These are phyloP conservation scores for Orcinus orca DNA, from an alignment of 2,113 vertebrate genomes.

Conservation along the genomic window DNA sequence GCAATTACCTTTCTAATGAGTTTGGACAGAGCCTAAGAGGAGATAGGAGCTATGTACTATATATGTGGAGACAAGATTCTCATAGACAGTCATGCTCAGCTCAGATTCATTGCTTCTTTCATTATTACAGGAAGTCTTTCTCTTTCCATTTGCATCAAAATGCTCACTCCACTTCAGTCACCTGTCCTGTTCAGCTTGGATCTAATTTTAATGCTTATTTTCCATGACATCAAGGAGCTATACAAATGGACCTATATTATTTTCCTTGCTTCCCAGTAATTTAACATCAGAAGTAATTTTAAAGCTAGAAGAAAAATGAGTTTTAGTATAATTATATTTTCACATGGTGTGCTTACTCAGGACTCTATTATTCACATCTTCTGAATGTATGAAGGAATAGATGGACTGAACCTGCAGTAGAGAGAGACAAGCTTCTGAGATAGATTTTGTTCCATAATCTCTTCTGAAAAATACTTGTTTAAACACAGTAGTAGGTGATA, in stretches of 20 bases:
- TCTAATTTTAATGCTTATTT: constrained; percentile 51
- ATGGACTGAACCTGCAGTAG: background rate
- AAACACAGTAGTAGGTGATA: background rate
- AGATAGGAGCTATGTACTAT: background rate
- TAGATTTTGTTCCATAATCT: background rate
- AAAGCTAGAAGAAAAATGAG: background rate
- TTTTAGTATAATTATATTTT: constrained; percentile 29
- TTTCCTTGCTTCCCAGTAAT: background rate
- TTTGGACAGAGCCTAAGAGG: constrained; percentile 36
- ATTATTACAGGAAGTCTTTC: background rate
- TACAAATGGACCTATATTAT: background rate
- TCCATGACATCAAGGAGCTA: background rate
- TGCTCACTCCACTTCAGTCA: background rate
- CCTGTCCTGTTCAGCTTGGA: background rate
- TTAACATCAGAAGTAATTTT: background rate
- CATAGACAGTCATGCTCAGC: background rate
- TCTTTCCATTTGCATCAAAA: constrained; percentile 50
- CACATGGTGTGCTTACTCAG: background rate
- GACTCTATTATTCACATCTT: background rate
- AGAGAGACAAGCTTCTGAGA: background rate
- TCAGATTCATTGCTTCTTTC: constrained; percentile 50
- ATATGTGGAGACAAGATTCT: background rate
- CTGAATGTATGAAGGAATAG: background rate
- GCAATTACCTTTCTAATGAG: constrained; percentile 62
- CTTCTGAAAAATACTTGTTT: background rate